A percentile compares a stretch with the other conserved stretches of the same genome.
Evolutionary conservation across 2,113 vertebrate genomes (phyloP).

Genomic region (Hipposideros armiger): DNA sequence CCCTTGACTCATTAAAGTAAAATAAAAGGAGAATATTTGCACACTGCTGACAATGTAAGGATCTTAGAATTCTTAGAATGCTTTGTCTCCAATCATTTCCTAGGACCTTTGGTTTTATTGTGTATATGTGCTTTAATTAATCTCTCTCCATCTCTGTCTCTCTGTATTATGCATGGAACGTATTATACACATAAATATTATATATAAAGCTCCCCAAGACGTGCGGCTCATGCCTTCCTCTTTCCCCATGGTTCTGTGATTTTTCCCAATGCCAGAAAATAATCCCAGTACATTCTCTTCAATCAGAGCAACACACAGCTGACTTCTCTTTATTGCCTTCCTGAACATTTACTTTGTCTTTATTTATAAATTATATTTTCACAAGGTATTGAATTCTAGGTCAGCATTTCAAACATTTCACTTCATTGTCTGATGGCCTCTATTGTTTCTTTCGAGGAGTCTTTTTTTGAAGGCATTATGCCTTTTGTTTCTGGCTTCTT

Average conservation of each 20-base stretch:
- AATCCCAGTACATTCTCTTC: neutral
- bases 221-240: neutral
- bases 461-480: slow-evolving; percentile 42
- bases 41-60: neutral
- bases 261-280: neutral
- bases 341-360: slow-evolving; percentile 25
- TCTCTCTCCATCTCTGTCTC: neutral
- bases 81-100: neutral
- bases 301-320: neutral
- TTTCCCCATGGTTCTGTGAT: neutral
- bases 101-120: neutral
- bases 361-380: slow-evolving; percentile 60
- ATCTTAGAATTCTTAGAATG: neutral
- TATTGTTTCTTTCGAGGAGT: slow-evolving; percentile 50
- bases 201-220: neutral
- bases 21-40: neutral
- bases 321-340: slow-evolving; percentile 17
- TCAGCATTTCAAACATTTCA: neutral
- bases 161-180: neutral
- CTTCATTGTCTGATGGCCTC: neutral
- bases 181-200: neutral
- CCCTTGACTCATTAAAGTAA: neutral
- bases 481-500: neutral
- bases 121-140: neutral
- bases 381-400: neutral